Evolutionary conservation across 2,797 vertebrate genomes (phyloP).

Genomic region (Rhinichthys osculus): DNA sequence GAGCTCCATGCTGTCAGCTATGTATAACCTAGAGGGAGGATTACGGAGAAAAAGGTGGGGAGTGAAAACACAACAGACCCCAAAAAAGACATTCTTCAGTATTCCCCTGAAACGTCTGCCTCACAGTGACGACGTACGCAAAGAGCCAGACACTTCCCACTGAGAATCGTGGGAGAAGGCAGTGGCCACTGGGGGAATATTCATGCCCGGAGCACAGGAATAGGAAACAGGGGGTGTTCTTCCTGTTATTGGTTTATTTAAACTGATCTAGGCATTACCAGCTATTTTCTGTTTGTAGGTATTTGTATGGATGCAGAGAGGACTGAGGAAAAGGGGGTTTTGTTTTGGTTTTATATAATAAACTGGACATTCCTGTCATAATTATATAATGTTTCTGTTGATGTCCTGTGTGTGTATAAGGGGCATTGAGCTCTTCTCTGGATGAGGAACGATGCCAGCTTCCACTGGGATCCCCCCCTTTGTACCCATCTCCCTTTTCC

Average conservation of each 20-base stretch:
- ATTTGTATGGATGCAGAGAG: conserved; percentile 2
- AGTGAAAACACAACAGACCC: conserved; percentile 59
- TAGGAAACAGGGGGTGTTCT: conserved; percentile 44
- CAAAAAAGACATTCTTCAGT: conserved; percentile 59
- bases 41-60: conserved; percentile 18
- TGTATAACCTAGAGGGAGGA: conserved; percentile 29
- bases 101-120: conserved; percentile 60
- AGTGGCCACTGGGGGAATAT: conserved; percentile 49
- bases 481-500: conserved; percentile 64
- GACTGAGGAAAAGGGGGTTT: not conserved
- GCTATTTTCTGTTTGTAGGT: conserved; percentile 34
- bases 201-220: conserved; percentile 54
- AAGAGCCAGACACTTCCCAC: conserved; percentile 58
- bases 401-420: conserved; percentile 41
- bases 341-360: not conserved
- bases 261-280: conserved; percentile 47
- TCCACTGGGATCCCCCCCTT: conserved; percentile 63
- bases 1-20: conserved; percentile 23
- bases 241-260: conserved; percentile 58
- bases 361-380: not conserved
- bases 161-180: conserved; percentile 58
- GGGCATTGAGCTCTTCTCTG: conserved; percentile 38
- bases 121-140: conserved; percentile 44
- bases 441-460: conserved; percentile 35
- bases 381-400: conserved; percentile 72